Evolutionary conservation across 2,113 vertebrate genomes (phyloP), one percentile per base, ranked within the genome.

Genomic region (Lampris megalopsis): DNA sequence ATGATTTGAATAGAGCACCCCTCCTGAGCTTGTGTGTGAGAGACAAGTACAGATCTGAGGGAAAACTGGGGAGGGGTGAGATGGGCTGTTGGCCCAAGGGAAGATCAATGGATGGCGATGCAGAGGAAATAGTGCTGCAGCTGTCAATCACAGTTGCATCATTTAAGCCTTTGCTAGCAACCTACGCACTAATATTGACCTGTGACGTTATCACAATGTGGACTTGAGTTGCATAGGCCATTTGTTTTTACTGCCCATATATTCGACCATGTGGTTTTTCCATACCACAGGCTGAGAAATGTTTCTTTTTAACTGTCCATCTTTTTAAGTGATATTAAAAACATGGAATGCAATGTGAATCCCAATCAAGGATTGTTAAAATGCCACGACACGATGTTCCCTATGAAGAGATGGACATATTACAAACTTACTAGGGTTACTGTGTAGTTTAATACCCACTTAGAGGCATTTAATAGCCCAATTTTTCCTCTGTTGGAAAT

Each of bases 1-100:
- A 79, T 85, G 83, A 91, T 89, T 88, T 83, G 75, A 24, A 84
- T 81, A 68, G 62, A 73, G 50, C 37, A 37, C 48, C 45, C 77
- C 65, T 54, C 7, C 72, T 68, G 84, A 61, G 7, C 53, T n/a
- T 67, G 24, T 64, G 77, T 80, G 85, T 71, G 54, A 80, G 66
- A 84, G 81, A 85, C 83, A 74, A 45, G 73, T 69, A 36, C 58
- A 77, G 79, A 69, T 75, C 77, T 9, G 63, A 68, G 61, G 76
- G 35, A 0, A 5, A 40, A 45, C 9, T 63, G 42, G 9, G 70
- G 41, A 36, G 68, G 38, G 2, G 40, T 64, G 2, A 41, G 63
- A 11, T 47, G 9, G 66, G 56, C 65, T 52, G 38, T 11, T 53
- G 77, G 77, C 61, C 80, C 60, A 43, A 62, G 66, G 66, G 59